phyloP scores from a whole-genome alignment of 2,113 vertebrate species.

The Lepus timidus region DNA sequence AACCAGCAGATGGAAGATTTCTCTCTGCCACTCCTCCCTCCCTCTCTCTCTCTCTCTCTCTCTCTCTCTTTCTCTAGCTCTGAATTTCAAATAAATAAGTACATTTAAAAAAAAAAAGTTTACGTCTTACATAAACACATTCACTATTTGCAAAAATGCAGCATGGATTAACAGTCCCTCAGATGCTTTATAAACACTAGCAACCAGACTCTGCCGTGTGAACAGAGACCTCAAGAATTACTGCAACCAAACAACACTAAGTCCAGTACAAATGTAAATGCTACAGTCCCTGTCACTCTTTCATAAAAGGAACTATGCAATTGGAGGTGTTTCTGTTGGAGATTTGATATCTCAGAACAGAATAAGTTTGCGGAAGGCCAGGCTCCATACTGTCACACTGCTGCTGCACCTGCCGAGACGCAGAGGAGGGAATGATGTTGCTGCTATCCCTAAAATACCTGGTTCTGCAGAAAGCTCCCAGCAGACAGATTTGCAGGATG shows the following conservation, averaged over 20 bases:
- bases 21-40: no score
- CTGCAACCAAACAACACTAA: background rate
- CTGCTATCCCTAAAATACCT: background rate
- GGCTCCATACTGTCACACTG: background rate
- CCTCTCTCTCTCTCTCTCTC: no score
- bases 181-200: background rate
- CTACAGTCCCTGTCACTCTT: background rate
- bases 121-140: background rate
- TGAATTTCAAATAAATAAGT: no score
- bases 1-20: no score
- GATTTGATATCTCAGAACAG: background rate
- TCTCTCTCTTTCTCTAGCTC: no score
- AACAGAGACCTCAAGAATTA: background rate
- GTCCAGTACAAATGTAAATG: background rate
- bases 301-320: background rate
- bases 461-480: background rate
- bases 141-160: background rate
- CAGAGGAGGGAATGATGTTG: background rate
- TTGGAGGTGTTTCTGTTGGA: background rate
- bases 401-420: background rate
- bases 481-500: background rate
- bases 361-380: background rate
- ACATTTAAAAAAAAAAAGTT: background rate
- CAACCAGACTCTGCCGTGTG: background rate
- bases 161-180: background rate